These are phyloP conservation scores for Chiridota heheva DNA, from an alignment of 35 echinoderm and acorn worm genomes.

Conservation along the genomic window DNA sequence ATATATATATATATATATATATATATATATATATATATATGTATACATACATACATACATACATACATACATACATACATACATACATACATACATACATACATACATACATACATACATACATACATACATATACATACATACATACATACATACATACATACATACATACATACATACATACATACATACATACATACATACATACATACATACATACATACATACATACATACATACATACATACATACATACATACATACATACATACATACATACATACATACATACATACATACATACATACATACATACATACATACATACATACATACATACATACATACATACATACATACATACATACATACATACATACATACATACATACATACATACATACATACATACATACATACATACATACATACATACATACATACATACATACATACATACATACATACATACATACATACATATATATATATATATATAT, in stretches of 20 bases:
- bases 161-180: not conserved
- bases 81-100: not conserved
- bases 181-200: not conserved
- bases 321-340: not conserved
- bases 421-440: not conserved
- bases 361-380: not conserved
- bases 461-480: not conserved
- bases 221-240: not conserved
- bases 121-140: not conserved
- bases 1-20: not conserved
- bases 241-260: not conserved
- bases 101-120: not conserved
- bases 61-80: not conserved
- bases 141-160: not conserved
- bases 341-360: not conserved
- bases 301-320: not conserved
- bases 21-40: conserved; percentile 1
- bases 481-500: too few species aligned
- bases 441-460: not conserved
- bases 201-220: not conserved
- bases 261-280: not conserved
- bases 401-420: not conserved
- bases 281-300: not conserved
- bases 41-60: not conserved
- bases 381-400: not conserved